Percentiles rank a stretch among this genome's conserved stretches.
phyloP scores from a whole-genome alignment of 2,888 invertebrate species.

The Tolmerus cingulatus region DNA sequence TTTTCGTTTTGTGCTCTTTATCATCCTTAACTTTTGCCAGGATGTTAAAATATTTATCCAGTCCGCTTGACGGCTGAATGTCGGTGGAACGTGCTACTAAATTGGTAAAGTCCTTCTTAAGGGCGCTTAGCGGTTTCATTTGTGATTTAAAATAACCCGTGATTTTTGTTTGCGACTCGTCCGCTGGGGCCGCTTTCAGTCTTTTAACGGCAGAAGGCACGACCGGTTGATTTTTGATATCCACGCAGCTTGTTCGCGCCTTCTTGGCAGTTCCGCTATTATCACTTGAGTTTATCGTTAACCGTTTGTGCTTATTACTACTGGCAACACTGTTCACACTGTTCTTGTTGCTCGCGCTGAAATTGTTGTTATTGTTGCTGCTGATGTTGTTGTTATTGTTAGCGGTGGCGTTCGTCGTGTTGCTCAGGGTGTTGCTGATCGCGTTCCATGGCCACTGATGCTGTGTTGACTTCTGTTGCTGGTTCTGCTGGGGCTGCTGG shows the following conservation, averaged over 20 bases:
- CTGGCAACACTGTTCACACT: constrained; percentile 45
- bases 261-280: constrained; percentile 56
- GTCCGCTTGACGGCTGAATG: constrained; percentile 56
- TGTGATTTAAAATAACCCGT: constrained; percentile 86
- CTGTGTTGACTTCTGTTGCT: constrained; percentile 42
- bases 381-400: constrained; percentile 45
- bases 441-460: constrained; percentile 60
- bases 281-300: constrained; percentile 50
- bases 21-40: constrained; percentile 58
- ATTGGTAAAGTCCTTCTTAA: constrained; percentile 63
- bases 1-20: constrained; percentile 11
- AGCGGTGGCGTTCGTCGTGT: not conserved
- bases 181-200: constrained; percentile 41
- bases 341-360: constrained; percentile 46
- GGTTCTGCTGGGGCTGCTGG: constrained; percentile 19
- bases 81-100: constrained; percentile 1
- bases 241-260: constrained; percentile 52
- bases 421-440: constrained; percentile 51
- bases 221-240: not conserved
- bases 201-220: constrained; percentile 43
- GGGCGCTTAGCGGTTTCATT: constrained; percentile 73
- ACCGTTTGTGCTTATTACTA: constrained; percentile 48
- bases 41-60: constrained; percentile 62
- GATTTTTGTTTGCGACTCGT: constrained; percentile 75
- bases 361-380: constrained; percentile 48